Percentiles rank a stretch among this genome's conserved stretches.
Evolutionary conservation across 1,140 invertebrate species (phyloP).

Genomic region (Ceratina calcarata): DNA sequence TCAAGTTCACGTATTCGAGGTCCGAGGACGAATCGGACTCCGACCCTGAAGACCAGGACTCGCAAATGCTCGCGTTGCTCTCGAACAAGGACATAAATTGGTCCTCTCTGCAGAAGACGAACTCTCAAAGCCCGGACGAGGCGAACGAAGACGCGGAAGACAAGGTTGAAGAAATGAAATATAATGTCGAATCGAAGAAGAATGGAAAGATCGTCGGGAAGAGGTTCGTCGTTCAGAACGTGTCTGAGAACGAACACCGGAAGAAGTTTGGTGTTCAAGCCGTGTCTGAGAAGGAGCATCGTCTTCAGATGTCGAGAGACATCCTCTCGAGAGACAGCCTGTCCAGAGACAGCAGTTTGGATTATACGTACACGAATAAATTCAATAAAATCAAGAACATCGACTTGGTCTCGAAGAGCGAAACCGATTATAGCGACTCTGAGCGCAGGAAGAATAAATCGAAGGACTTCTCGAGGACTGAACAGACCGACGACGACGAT

Average conservation of each 20-base stretch:
- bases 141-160: conserved; percentile 20
- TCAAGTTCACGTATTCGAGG: conserved; percentile 77
- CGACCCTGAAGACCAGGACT: conserved; percentile 75
- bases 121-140: conserved; percentile 29
- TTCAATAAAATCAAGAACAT: conserved; percentile 74
- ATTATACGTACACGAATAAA: conserved; percentile 60
- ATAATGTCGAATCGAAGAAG: conserved; percentile 33
- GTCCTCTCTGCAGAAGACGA: conserved; percentile 16
- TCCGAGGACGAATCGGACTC: conserved; percentile 81
- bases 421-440: conserved; percentile 68
- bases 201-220: conserved; percentile 68
- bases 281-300: conserved; percentile 75
- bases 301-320: conserved; percentile 70
- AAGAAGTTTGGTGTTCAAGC: conserved; percentile 75
- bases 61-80: conserved; percentile 54
- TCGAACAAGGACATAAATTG: conserved; percentile 35
- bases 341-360: conserved; percentile 39
- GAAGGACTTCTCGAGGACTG: conserved; percentile 64
- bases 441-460: conserved; percentile 65
- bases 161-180: conserved; percentile 10
- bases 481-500: conserved; percentile 70
- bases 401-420: conserved; percentile 73
- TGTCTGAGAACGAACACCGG: conserved; percentile 75
- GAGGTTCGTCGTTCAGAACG: conserved; percentile 76
- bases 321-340: conserved; percentile 61